These are phyloP conservation scores for Acanthosepion esculentum DNA, from an alignment of 2,888 invertebrate species.

Conservation along the genomic window DNA sequence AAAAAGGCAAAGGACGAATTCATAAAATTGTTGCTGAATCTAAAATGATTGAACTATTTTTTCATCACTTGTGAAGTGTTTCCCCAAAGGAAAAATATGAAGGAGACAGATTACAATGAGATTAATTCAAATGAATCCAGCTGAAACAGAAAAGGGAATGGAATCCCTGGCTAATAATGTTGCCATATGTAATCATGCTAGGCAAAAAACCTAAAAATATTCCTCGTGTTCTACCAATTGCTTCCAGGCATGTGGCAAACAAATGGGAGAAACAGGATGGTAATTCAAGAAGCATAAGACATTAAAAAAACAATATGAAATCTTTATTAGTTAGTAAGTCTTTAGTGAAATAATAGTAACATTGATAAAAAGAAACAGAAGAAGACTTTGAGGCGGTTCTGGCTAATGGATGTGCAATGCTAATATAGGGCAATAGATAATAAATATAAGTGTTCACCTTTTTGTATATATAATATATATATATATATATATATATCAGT, in stretches of 20 bases:
- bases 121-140: neutral
- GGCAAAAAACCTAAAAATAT: neutral
- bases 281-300: neutral
- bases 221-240: neutral
- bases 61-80: neutral
- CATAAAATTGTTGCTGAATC: neutral
- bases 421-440: no score
- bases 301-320: neutral
- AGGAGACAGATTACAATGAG: neutral
- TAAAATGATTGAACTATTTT: neutral
- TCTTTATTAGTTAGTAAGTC: neutral
- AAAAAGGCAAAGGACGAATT: neutral
- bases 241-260: neutral
- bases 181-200: neutral
- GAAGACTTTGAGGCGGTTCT: no score
- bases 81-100: neutral
- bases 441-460: no score
- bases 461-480: no score
- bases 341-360: neutral
- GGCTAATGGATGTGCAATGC: no score
- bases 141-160: neutral
- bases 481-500: no score
- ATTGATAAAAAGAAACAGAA: neutral
- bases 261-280: neutral
- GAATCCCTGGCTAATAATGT: neutral